Evolutionary conservation across 2,113 vertebrate species (phyloP).

Genomic region (Tautogolabrus adspersus): DNA sequence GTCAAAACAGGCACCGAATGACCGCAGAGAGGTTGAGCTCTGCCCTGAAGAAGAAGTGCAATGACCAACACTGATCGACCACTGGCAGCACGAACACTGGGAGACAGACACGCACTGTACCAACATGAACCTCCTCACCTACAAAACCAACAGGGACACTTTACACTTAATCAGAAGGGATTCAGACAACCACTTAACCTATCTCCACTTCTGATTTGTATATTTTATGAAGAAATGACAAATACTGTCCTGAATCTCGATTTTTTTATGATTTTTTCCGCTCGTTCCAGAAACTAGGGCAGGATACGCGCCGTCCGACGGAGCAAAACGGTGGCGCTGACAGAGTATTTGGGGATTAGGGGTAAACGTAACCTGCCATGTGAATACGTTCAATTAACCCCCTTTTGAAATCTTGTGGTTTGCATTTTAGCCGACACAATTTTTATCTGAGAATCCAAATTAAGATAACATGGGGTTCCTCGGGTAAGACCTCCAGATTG

Average conservation of each 20-base stretch:
- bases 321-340: no score
- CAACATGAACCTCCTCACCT: not conserved
- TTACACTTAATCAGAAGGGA: conserved; percentile 53
- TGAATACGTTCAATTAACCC: no score
- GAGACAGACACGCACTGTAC: conserved; percentile 25
- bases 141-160: conserved; percentile 30
- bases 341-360: no score
- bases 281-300: no score
- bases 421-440: no score
- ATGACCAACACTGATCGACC: not conserved
- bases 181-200: conserved; percentile 46
- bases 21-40: conserved; percentile 67
- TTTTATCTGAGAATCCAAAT: no score
- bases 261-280: conserved; percentile 78
- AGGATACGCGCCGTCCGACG: no score
- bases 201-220: conserved; percentile 45
- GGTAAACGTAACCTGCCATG: no score
- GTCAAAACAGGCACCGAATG: no score
- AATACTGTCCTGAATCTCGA: conserved; percentile 38
- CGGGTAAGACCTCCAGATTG: no score
- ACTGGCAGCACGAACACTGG: not conserved
- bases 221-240: conserved; percentile 46
- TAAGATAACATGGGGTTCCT: no score
- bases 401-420: no score
- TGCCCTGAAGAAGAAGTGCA: conserved; percentile 61